Conservation (phyloP, 2,113 vertebrate species). For the Bujurquina vittata region DNA sequence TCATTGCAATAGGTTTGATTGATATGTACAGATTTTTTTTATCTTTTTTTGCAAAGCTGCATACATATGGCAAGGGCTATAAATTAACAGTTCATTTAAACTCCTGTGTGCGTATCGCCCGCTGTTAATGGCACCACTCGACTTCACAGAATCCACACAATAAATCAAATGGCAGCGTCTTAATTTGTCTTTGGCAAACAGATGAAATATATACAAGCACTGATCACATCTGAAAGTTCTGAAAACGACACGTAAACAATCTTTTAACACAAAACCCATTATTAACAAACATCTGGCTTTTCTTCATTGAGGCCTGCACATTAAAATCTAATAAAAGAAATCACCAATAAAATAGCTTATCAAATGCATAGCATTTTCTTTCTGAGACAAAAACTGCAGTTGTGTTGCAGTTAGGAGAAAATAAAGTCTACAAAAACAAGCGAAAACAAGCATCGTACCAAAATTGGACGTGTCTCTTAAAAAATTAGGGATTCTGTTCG, state of each 20-base stretch:
- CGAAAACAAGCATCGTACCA: slow-evolving; percentile 48
- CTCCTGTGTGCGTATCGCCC: not conserved
- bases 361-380: slow-evolving; percentile 86
- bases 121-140: slow-evolving; percentile 2
- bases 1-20: slow-evolving; percentile 50
- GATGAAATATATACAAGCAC: slow-evolving; percentile 49
- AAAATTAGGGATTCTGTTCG: slow-evolving; percentile 32
- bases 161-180: slow-evolving; percentile 27
- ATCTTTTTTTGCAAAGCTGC: slow-evolving; percentile 17
- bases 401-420: slow-evolving; percentile 64
- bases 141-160: slow-evolving; percentile 9
- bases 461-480: slow-evolving; percentile 48
- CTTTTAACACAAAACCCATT: slow-evolving; percentile 46
- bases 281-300: slow-evolving; percentile 50
- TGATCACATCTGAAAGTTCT: slow-evolving; percentile 42
- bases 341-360: slow-evolving; percentile 75
- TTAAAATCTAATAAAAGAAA: slow-evolving; percentile 53
- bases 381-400: slow-evolving; percentile 69
- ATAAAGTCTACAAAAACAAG: slow-evolving; percentile 34
- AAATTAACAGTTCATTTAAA: slow-evolving; percentile 18
- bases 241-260: slow-evolving; percentile 42
- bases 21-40: slow-evolving; percentile 60
- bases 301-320: slow-evolving; percentile 68
- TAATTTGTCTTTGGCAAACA: slow-evolving; percentile 40
- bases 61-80: slow-evolving; percentile 27